Base-by-base conservation (phyloP, 2,797 vertebrate genomes). In the Tympanoctomys barrerae region DNA sequence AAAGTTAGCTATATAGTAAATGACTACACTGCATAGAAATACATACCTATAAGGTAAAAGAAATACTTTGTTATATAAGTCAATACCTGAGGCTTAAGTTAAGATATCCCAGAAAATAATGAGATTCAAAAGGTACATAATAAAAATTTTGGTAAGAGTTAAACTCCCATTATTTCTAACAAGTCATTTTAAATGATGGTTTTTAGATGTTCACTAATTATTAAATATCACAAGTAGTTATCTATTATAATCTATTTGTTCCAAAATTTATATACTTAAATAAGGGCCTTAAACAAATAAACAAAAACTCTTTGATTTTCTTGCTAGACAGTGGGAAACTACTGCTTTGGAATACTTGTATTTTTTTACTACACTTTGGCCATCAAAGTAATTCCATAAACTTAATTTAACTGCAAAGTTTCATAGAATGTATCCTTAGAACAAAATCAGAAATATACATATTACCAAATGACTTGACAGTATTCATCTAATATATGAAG, bases 101-200 rank as follows among this genome's bases (percentile, higher is more conserved):
- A 89, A 78, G 49, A 89, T 54, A 94, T 92, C 33, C 14, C 87
- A 36, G 61, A 88, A 89, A 77, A 87, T 33, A 91, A 46, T 75
- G 2, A 87, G 33, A 94, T 87, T 87, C 7, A 87, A 87, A 88
- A 92, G 71, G 39, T 94, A n/a, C 22, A 49, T 14, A 39, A 49
- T 75, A 94, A 95, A 96, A 91, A 93, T n/a, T 91, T 61, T 92
- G 14, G 61, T 62, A 24, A 94, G 83, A 87, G 83, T 54, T 26
- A 96, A 96, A 95, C 87, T 66, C 75, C 7, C 10, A 89, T 49
- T 78, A 91, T 78, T 95, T 96, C 82, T 94, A 96, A 95, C 1
- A 78, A 2, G 92, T 78, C 62, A 94, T 61, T 92, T 24, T 4
- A 91, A 94, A 92, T 28, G 93, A 77, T 24, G 59, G 77, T 75